phyloP scores from a whole-genome alignment of 2,888 invertebrate species.

The Andricus curvator region DNA sequence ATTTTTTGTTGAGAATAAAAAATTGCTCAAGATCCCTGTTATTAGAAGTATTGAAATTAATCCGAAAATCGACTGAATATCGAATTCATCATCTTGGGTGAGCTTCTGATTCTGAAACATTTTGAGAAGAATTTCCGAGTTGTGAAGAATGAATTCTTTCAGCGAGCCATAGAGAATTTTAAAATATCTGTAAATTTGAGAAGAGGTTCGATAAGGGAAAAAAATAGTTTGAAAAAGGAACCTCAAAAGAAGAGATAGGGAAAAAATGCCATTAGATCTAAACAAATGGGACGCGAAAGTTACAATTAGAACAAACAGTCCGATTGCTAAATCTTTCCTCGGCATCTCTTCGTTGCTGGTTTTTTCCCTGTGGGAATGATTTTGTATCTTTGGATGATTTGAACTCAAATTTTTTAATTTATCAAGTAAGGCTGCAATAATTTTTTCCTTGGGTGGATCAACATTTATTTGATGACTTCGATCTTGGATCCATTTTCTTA shows the following conservation, averaged over 20 bases:
- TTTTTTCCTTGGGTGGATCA: constrained; percentile 55
- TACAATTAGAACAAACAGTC: constrained; percentile 50
- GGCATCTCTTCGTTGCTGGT: constrained; percentile 30
- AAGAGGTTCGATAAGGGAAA: neutral
- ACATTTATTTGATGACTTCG: constrained; percentile 4
- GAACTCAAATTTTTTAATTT: constrained; percentile 47
- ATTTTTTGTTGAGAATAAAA: neutral
- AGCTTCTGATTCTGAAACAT: neutral
- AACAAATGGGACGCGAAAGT: constrained; percentile 48
- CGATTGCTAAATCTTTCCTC: constrained; percentile 52
- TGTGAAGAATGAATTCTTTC: neutral
- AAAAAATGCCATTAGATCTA: neutral
- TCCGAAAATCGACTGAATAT: neutral
- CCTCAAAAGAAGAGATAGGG: neutral
- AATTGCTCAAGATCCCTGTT: neutral
- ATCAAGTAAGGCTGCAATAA: constrained; percentile 56
- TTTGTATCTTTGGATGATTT: constrained; percentile 7
- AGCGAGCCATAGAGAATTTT: neutral
- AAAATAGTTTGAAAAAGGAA: neutral
- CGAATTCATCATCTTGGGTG: neutral
- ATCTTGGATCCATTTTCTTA: constrained; percentile 46
- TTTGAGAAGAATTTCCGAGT: neutral
- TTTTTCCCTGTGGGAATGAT: neutral
- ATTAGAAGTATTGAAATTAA: neutral
- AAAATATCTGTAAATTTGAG: neutral